Evolutionary conservation across 2,113 vertebrate genomes (phyloP), one percentile per base, ranked within the genome.

Genomic region (Megaleporinus macrocephalus): DNA sequence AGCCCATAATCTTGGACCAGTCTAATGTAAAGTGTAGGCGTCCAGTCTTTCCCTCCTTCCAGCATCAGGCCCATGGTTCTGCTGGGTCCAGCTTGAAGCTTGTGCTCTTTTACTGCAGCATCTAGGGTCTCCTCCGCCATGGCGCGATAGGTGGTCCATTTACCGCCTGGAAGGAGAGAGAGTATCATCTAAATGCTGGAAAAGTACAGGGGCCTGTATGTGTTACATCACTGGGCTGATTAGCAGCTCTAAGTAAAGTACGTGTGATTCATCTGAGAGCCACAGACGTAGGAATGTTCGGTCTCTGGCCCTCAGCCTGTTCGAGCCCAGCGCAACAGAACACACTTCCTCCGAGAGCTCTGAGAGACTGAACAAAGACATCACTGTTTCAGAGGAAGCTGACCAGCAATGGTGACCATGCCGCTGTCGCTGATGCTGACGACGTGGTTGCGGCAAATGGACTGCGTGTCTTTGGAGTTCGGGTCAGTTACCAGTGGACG

Each of bases 1-100:
- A 99, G 94, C 0, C 98, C 97, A 0, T 99, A 99, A 92, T 99
- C 97, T 78, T 99, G 98, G 70, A 99, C 97, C 89, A 99, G 90
- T 18, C 97, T 93, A 82, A 99, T 99, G 92, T 98, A 97, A 72
- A 98, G 94, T 0, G 98, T 99, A 1, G 97, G 98, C 41, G 94
- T 96, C 98, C 98, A 99, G 75, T 95, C 94, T 78, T 95, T 93
- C 1, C 94, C 97, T 1, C 98, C 98, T 36, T 99, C 96, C 16
- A 99, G 94, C 89, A 91, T 91, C 83, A 99, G 93, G 0, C 97
- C 96, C 26, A 96, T 91, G 0, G 98, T 99, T 63, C 74, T 93
- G 79, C 96, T 95, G 30, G 95, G 90, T 5, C 93, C 91, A 0
- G 94, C 95, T 2, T 88, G 81, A 53, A 99, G 93, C 4, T n/a